phyloP scores from a whole-genome alignment of 1,140 invertebrate species.

The Apis laboriosa region DNA sequence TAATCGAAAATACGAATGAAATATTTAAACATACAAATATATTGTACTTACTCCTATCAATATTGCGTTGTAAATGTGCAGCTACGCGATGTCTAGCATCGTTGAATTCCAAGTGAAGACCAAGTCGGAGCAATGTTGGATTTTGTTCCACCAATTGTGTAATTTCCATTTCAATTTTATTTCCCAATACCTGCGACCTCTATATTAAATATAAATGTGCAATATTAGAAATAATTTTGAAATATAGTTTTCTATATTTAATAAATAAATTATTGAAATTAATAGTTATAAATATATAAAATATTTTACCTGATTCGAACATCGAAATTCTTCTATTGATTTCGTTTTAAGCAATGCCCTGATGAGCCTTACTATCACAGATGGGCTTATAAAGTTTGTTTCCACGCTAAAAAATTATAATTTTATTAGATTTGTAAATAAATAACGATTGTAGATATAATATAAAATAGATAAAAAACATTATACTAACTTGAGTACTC shows the following conservation, averaged over 20 bases:
- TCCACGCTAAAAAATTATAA: constrained; percentile 86
- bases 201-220: constrained; percentile 73
- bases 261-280: neutral
- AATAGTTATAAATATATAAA: neutral
- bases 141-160: constrained; percentile 96
- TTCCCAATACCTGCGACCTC: constrained; percentile 96
- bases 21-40: neutral
- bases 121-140: constrained; percentile 93
- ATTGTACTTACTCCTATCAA: constrained; percentile 94
- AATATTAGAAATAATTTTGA: neutral
- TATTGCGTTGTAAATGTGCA: constrained; percentile 96
- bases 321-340: constrained; percentile 95
- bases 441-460: neutral
- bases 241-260: neutral
- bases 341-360: constrained; percentile 92
- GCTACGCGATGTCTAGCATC: constrained; percentile 96
- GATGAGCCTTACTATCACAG: constrained; percentile 91
- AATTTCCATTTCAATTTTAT: constrained; percentile 99
- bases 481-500: constrained; percentile 88
- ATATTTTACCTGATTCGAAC: constrained; percentile 93
- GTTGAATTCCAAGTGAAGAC: constrained; percentile 97
- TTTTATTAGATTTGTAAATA: constrained; percentile 24
- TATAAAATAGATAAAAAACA: neutral
- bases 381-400: constrained; percentile 96
- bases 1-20: neutral